Base-by-base conservation (phyloP, 2,797 vertebrate species). In the Falco biarmicus region DNA sequence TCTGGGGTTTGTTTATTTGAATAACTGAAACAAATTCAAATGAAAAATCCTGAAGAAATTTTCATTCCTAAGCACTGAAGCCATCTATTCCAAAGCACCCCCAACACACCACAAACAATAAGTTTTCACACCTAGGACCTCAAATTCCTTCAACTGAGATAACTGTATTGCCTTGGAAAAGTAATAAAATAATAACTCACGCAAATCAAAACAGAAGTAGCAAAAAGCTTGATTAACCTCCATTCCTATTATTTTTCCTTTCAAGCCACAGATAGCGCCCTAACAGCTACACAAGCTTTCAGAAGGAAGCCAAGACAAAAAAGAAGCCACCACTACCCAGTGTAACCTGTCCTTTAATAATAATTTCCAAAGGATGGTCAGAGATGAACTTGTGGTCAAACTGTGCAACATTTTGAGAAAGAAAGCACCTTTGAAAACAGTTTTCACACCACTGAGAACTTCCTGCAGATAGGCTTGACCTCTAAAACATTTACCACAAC, bases 1-100 rank as follows among this genome's bases (percentile, higher is more conserved):
- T 85, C 39, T 14, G 2, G 20, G 32, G 5, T 5, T 13, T 68
- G 5, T 39, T 87, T 79, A 39, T 57, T 59, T 54, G 28, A 73
- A n/a, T 0, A 2, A 50, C 21, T 43, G 24, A 50, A 45, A 75
- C 0, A 0, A 83, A 61, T 75, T 59, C 39, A 69, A 86, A 47
- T 21, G 45, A 86, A 29, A 85, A 88, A 79, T 29, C 22, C 24
- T 25, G 18, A 57, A 65, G 50, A 70, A 64, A 37, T 57, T 78
- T 47, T 71, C 16, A 56, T 48, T 78, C 71, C 59, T 1, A 15
- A 77, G 39, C 29, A 39, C 3, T 84, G 78, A 47, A 12, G 19
- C 26, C 10, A 43, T 43, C 13, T 69, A 29, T 56, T 50, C 21
- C 31, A 79, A 59, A 93, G 48, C 29, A 68, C 13, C 32, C 77